Evolutionary conservation across 1,140 invertebrate genomes (phyloP).

Genomic region (Dendrolimus kikuchii): DNA sequence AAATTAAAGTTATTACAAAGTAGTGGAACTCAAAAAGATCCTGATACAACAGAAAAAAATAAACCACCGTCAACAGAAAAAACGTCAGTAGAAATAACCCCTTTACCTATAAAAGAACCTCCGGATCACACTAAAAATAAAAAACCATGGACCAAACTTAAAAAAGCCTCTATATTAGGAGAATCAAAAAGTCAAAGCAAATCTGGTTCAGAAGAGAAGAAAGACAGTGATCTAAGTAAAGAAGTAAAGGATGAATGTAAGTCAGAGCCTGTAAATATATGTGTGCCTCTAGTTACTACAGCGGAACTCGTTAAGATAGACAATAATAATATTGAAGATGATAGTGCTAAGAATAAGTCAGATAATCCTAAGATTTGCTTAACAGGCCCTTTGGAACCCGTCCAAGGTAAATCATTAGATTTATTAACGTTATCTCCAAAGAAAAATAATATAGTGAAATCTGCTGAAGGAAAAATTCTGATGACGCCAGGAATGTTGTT

Average conservation of each 20-base stretch:
- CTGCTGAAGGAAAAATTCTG: conserved; percentile 35
- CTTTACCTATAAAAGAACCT: conserved; percentile 33
- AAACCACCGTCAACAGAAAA: conserved; percentile 37
- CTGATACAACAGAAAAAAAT: conserved; percentile 40
- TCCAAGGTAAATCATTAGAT: conserved; percentile 56
- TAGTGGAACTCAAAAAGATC: conserved; percentile 34
- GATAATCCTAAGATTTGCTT: conserved; percentile 48
- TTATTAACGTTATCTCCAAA: conserved; percentile 54
- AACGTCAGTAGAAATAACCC: conserved; percentile 32
- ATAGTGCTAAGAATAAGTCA: conserved; percentile 41
- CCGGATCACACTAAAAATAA: conserved; percentile 51
- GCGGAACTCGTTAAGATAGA: conserved; percentile 61
- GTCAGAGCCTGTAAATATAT: conserved; percentile 41
- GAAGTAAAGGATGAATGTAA: conserved; percentile 23
- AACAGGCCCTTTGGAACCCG: conserved; percentile 47
- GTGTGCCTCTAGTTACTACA: conserved; percentile 50
- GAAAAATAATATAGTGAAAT: conserved; percentile 27
- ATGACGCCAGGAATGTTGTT: conserved; percentile 46
- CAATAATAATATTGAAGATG: conserved; percentile 51
- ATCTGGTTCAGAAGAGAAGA: conserved; percentile 46
- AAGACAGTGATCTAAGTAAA: conserved; percentile 26
- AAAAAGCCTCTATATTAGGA: conserved; percentile 71
- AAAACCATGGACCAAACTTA: conserved; percentile 73
- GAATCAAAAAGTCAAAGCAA: conserved; percentile 56
- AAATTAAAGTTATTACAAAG: conserved; percentile 65